Percentiles rank a stretch among this genome's conserved stretches.
Evolutionary conservation across 2,113 vertebrate genomes (phyloP).

Genomic region (Spea bombifrons): DNA sequence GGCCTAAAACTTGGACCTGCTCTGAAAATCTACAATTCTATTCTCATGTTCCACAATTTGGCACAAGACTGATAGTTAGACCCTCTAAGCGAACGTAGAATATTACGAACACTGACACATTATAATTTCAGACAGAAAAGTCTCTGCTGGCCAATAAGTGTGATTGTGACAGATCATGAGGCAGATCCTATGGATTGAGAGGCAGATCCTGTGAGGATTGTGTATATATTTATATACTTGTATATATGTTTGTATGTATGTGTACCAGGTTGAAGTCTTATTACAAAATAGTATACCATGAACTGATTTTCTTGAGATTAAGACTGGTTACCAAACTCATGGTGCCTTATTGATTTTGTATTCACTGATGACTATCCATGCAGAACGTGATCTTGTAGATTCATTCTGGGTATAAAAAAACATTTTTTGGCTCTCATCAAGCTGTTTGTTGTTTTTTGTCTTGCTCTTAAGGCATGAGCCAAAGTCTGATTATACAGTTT

Average conservation of each 20-base stretch:
- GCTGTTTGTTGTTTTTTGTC: too few relatives aligned
- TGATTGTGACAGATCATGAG: background rate
- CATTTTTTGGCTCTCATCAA: too few relatives aligned
- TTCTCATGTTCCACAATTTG: conserved; percentile 84
- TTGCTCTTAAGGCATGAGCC: too few relatives aligned
- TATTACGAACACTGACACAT: too few relatives aligned
- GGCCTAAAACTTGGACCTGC: conserved; percentile 88
- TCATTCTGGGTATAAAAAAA: too few relatives aligned
- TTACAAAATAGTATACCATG: too few relatives aligned
- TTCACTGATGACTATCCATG: too few relatives aligned
- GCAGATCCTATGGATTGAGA: background rate
- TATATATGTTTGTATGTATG: background rate
- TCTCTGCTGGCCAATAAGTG: background rate
- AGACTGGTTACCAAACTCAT: background rate
- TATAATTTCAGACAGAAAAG: too few relatives aligned
- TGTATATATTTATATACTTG: background rate
- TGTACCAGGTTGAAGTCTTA: background rate
- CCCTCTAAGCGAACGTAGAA: background rate
- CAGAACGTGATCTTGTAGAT: too few relatives aligned
- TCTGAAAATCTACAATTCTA: conserved; percentile 89
- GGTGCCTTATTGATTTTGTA: conserved; percentile 42
- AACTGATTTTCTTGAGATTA: background rate
- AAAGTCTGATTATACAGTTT: too few relatives aligned
- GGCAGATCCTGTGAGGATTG: background rate
- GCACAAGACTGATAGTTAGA: conserved; percentile 67